Percentiles rank a stretch among this genome's conserved stretches.
These are phyloP conservation scores for Myrmophylax atrothorax DNA, from an alignment of 2,113 vertebrate species.

Conservation along the genomic window DNA sequence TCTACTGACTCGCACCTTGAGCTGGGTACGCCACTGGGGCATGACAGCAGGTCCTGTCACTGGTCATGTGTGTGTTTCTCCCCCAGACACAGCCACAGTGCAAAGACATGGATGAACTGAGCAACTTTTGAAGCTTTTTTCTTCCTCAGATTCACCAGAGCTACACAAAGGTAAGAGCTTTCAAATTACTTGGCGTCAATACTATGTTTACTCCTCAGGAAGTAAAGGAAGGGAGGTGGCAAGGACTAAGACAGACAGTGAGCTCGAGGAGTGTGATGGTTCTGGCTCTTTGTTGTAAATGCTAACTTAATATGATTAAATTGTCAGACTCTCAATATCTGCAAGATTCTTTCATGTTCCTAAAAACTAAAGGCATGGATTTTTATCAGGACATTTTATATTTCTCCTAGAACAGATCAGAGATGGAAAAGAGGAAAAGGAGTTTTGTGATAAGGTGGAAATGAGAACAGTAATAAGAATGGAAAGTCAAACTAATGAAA, in stretches of 20 bases:
- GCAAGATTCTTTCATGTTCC: not conserved
- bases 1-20: not conserved
- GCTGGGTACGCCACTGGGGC: not conserved
- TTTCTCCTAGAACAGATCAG: not conserved
- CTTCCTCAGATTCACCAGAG: not conserved
- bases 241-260: not conserved
- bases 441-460: not conserved
- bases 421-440: not conserved
- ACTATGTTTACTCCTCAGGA: not conserved
- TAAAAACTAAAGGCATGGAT: not conserved
- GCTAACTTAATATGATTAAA: not conserved
- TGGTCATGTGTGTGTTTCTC: not conserved
- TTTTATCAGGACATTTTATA: not conserved
- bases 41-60: not conserved
- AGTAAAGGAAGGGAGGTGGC: not conserved
- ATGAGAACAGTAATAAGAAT: not conserved
- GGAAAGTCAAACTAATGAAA: not conserved
- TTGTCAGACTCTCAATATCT: not conserved
- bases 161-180: slow-evolving; percentile 46
- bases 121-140: not conserved
- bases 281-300: not conserved
- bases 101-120: not conserved
- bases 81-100: not conserved
- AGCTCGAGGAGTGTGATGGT: not conserved
- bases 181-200: not conserved